Base-by-base conservation (phyloP, 2,113 vertebrate species). In the Caranx ignobilis region DNA sequence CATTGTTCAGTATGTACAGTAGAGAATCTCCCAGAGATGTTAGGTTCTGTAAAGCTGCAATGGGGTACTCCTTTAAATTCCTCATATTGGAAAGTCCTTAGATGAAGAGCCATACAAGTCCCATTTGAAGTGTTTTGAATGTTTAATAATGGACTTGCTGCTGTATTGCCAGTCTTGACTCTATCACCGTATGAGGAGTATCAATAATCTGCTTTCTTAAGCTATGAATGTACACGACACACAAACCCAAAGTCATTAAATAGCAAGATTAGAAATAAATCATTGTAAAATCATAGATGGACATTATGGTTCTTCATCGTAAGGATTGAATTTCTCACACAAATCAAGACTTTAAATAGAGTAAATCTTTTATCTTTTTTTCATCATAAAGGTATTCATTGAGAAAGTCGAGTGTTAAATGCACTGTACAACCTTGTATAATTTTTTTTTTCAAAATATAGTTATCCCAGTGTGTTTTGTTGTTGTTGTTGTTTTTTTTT, bases 11-110 rank as follows among this genome's bases (percentile, higher is more conserved):
- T 92, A 93, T 91, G 84, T 93, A 90, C 90, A 93, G 82, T 87
- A 90, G 87, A 92, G 84, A 90, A 90, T 92, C 85, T 93, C 92
- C 92, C 91, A 93, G 92, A 92, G 92, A 89, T 93, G 92, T 92
- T 87, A 89, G 43, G 79, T 92, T 88, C 87, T 89, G 89, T 93
- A 91, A 91, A 92, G 91, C 90, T 92, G 92, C 88, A 82, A 83
- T 89, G 89, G 89, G 84, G 82, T 65, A 82, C 87, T 90, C 88
- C 76, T 85, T 89, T 84, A 71, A 74, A 81, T 72, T 79, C 75
- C 77, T 84, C 72, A 68, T 71, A 41, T 88, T 76, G 83, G 43
- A 80, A 88, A 79, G 80, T 89, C 89, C 85, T 87, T 68, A 78
- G 83, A 91, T 89, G 86, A 91, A 91, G 89, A 89, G 77, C 87